Evolutionary conservation across 1,140 invertebrate species (phyloP).

Genomic region (Drosophila sp.): DNA sequence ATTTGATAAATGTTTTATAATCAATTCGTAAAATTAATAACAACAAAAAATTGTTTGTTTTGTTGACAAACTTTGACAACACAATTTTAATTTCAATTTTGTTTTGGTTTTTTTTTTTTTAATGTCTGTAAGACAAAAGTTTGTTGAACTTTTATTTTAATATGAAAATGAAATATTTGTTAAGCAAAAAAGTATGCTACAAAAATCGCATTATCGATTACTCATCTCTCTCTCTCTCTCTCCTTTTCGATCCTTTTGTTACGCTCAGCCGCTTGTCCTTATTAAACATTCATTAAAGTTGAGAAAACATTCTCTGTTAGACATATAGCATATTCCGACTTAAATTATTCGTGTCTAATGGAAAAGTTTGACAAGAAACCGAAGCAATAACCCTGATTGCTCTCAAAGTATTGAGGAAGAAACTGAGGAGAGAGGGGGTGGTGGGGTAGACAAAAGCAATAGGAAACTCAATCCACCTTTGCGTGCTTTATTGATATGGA

Average conservation of each 20-base stretch:
- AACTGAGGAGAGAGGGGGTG: not conserved
- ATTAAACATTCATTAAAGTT: slow-evolving; percentile 13
- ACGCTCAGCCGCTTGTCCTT: not conserved
- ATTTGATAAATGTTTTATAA: slow-evolving; percentile 1
- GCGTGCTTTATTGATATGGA: slow-evolving; percentile 1
- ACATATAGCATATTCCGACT: slow-evolving; percentile 1
- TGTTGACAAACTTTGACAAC: not conserved
- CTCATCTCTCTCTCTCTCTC: not conserved
- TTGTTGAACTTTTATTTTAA: slow-evolving; percentile 5
- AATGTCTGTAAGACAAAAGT: slow-evolving; percentile 9
- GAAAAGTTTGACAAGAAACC: slow-evolving; percentile 56
- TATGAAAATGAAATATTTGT: not conserved
- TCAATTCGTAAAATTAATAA: not conserved
- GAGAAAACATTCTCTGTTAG: slow-evolving; percentile 8
- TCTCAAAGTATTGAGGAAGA: slow-evolving; percentile 2
- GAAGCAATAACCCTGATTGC: slow-evolving; percentile 38
- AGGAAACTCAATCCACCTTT: not conserved
- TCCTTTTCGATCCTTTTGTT: not conserved
- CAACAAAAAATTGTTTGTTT: not conserved
- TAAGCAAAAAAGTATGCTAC: slow-evolving; percentile 54
- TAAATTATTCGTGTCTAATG: slow-evolving; percentile 50
- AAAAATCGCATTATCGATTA: slow-evolving; percentile 20
- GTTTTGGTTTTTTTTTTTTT: not conserved
- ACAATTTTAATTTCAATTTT: not conserved
- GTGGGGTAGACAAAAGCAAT: not conserved